A percentile compares a stretch with the other conserved stretches of the same genome.
Evolutionary conservation across 2,888 invertebrate genomes (phyloP).

Genomic region (Ophion ventricosus): DNA sequence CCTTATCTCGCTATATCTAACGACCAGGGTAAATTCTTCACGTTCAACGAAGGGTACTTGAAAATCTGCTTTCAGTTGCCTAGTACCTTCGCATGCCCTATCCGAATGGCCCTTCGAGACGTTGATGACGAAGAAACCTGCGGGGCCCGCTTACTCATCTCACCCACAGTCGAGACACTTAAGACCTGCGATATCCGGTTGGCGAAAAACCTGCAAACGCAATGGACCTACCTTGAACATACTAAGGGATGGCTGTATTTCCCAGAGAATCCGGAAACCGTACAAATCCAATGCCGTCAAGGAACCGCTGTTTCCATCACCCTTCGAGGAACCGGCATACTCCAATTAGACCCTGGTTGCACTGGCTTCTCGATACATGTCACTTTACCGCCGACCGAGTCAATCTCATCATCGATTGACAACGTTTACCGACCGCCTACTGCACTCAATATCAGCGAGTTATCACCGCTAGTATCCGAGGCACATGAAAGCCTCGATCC

Average conservation of each 20-base stretch:
- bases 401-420: not conserved
- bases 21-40: not conserved
- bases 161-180: not conserved
- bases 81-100: not conserved
- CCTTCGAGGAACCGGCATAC: not conserved
- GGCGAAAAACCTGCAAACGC: not conserved
- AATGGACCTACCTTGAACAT: conserved; percentile 2
- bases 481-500: not conserved
- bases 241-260: not conserved
- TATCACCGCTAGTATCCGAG: not conserved
- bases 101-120: not conserved
- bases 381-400: not conserved
- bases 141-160: not conserved
- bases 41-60: not conserved
- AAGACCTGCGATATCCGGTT: not conserved
- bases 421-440: not conserved
- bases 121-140: not conserved
- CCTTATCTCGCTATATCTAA: not conserved
- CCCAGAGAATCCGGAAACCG: not conserved
- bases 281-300: not conserved
- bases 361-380: not conserved
- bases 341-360: not conserved
- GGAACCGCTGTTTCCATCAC: no score
- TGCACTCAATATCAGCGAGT: not conserved
- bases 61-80: not conserved